Evolutionary conservation across 2,888 invertebrate genomes (phyloP).

Genomic region (Ormyrus thymus): DNA sequence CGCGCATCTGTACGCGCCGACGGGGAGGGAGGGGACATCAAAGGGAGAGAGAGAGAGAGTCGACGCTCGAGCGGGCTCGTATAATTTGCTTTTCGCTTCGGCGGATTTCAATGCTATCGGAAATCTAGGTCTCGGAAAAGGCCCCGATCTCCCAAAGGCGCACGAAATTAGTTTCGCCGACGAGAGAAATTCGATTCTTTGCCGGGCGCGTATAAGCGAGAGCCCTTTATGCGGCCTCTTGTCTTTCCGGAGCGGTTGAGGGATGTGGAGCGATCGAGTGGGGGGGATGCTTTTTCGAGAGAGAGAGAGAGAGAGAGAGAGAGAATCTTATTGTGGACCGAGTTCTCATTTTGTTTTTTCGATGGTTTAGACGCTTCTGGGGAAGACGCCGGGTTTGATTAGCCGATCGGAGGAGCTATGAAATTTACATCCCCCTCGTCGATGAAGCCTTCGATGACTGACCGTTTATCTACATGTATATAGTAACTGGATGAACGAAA

Average conservation of each 20-base stretch:
- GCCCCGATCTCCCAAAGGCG: constrained; percentile 68
- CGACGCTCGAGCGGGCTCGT: constrained; percentile 66
- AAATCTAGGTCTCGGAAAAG: constrained; percentile 65
- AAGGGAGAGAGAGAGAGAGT: constrained; percentile 68
- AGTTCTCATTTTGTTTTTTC: too few relatives aligned
- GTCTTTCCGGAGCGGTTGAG: background rate
- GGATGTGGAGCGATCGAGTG: too few relatives aligned
- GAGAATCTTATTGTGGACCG: too few relatives aligned
- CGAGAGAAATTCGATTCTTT: constrained; percentile 68
- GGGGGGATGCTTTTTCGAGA: too few relatives aligned
- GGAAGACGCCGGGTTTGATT: background rate
- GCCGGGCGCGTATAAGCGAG: constrained; percentile 1
- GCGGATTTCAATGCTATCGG: constrained; percentile 73
- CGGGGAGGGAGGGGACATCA: constrained; percentile 63
- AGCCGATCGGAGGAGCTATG: background rate
- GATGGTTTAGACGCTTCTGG: too few relatives aligned
- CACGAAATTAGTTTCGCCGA: constrained; percentile 71
- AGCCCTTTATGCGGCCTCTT: constrained; percentile 10
- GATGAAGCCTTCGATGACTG: background rate
- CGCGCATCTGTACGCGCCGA: background rate
- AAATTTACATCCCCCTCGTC: constrained; percentile 15
- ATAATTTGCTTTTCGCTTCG: constrained; percentile 74
- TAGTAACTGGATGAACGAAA: too few relatives aligned
- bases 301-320: too few relatives aligned
- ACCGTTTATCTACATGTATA: too few relatives aligned